Evolutionary conservation across 2,797 vertebrate genomes (phyloP).

Genomic region (Pantherophis vulpinus): DNA sequence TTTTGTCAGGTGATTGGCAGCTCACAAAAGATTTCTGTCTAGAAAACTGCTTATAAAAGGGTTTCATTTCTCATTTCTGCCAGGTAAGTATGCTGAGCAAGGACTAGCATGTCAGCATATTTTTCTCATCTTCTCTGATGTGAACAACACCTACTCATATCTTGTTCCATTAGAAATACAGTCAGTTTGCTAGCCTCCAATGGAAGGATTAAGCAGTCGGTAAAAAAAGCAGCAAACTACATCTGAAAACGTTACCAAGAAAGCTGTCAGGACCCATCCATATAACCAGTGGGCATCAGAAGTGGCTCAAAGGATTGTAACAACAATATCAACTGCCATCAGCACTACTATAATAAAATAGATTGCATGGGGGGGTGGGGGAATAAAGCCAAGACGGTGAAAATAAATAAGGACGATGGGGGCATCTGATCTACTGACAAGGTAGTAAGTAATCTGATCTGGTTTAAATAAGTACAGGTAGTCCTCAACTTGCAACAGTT

Average conservation of each 20-base stretch:
- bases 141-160: slow-evolving; percentile 3
- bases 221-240: not conserved
- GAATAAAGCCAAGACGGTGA: not conserved
- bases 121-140: not conserved
- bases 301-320: not conserved
- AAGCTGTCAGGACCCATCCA: not conserved
- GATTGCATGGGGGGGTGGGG: fast-evolving
- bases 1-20: slow-evolving; percentile 20
- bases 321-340: not conserved
- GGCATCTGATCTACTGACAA: not conserved
- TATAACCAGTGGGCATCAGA: not conserved
- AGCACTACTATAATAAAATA: not conserved
- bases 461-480: not conserved
- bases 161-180: not conserved
- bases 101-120: not conserved
- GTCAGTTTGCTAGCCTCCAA: slow-evolving; percentile 3
- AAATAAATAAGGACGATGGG: not conserved
- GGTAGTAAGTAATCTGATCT: not conserved
- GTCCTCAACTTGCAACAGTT: not conserved
- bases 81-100: slow-evolving; percentile 2
- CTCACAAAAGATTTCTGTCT: slow-evolving; percentile 20
- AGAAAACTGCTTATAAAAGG: slow-evolving; percentile 26
- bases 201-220: slow-evolving; percentile 18
- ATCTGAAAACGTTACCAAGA: not conserved
- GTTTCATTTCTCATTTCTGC: slow-evolving; percentile 19